Evolutionary conservation across 2,113 vertebrate genomes (phyloP).

Genomic region (Clupea harengus): DNA sequence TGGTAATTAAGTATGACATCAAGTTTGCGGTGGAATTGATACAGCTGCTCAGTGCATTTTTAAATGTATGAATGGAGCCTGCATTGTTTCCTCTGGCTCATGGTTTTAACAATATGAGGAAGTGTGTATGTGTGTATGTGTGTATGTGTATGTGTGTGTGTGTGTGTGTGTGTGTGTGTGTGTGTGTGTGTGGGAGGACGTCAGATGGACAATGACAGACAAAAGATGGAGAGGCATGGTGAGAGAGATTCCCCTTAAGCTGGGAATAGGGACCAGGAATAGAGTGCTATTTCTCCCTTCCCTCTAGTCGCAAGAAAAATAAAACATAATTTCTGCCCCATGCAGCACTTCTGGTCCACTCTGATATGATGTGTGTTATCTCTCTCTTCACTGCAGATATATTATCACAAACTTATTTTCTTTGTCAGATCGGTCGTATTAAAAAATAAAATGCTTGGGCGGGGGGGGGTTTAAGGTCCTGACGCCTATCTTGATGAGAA

Average conservation of each 20-base stretch:
- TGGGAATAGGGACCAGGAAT: not conserved
- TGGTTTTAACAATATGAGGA: constrained; percentile 4
- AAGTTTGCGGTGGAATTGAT: constrained; percentile 69
- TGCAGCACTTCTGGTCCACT: not conserved
- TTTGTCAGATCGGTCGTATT: constrained; percentile 23
- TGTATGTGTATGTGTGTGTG: not conserved
- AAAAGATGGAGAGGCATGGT: not conserved
- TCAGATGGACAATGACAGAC: constrained; percentile 19
- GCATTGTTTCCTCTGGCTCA: not conserved
- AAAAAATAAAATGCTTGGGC: not conserved
- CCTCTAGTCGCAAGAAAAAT: not conserved
- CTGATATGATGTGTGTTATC: not conserved
- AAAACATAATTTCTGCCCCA: not conserved
- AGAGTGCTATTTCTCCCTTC: not conserved
- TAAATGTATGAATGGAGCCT: not conserved
- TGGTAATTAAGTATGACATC: constrained; percentile 96
- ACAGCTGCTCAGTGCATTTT: constrained; percentile 41
- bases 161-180: not conserved
- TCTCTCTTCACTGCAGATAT: not conserved
- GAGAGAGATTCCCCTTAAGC: not conserved
- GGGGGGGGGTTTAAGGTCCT: not conserved
- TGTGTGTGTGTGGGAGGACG: constrained; percentile 10
- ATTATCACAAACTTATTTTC: constrained; percentile 14
- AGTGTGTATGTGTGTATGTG: not conserved
- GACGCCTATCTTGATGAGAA: constrained; percentile 12